Evolutionary conservation across 2,797 vertebrate genomes (phyloP), one percentile per base, ranked within the genome.

Genomic region (Clarias platycephalus): DNA sequence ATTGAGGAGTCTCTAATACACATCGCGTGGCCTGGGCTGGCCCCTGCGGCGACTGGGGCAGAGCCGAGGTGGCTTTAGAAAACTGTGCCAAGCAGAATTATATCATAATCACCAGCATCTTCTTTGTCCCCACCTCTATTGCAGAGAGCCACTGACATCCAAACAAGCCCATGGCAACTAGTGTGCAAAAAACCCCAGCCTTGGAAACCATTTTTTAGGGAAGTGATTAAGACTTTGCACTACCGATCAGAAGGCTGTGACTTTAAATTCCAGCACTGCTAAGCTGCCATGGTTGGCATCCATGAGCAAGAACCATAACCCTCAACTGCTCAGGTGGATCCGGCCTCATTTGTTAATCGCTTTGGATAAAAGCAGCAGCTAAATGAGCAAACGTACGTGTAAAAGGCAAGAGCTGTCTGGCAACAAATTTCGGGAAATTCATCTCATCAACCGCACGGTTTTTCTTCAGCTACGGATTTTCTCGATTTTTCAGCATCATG

Each of bases 1-100:
- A 98, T 97, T 97, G 96, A 97, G 96, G 96, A 96, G 95, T 96
- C 96, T 96, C 94, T 94, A 95, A 96, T 95, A 95, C 95, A 95
- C 95, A 94, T 87, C 83, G 93, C 92, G 63, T 90, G 93, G 93
- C 91, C 91, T 88, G 88, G 90, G 90, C 91, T 91, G 93, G 86
- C 92, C 90, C 93, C 92, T 83, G 79, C 90, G 91, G 91, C 92
- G 91, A 82, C 90, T 91, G 92, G 91, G 94, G 92, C 93, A 92
- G 91, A 87, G 84, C 93, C 87, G 90, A 85, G 90, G 91, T 92
- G 91, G 90, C 94, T 93, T 92, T 91, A 87, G 93, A 92, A 94
- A 94, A 94, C 93, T 91, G 93, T 91, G 92, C 93, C 90, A 91
- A 89, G 93, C 91, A 90, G 92, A 92, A 93, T 93, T 90, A 89